phyloP scores from a whole-genome alignment of 2,888 invertebrate genomes.

The Rhorus exstirpatorius region DNA sequence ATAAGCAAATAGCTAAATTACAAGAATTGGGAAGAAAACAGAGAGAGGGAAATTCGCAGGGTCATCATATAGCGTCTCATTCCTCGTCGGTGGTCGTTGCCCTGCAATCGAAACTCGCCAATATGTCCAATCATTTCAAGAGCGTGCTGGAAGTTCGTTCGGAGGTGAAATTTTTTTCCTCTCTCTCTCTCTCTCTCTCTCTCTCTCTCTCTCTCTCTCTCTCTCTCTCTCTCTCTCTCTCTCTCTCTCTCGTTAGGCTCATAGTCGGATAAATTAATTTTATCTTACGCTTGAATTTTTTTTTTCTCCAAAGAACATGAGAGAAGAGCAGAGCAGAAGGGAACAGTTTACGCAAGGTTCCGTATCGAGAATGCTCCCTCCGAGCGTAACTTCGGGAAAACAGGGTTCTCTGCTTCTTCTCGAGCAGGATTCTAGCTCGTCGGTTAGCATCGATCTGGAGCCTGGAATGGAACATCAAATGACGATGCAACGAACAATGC shows the following conservation, averaged over 20 bases:
- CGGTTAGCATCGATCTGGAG: constrained; percentile 95
- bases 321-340: constrained; percentile 96
- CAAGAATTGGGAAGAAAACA: constrained; percentile 94
- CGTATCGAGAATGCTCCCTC: constrained; percentile 89
- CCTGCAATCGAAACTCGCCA: constrained; percentile 96
- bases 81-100: constrained; percentile 97
- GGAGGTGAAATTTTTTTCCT: constrained; percentile 89
- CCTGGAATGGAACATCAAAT: constrained; percentile 87
- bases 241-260: constrained; percentile 18
- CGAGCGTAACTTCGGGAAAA: constrained; percentile 87
- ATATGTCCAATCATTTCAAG: constrained; percentile 99
- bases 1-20: constrained; percentile 97
- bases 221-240: constrained; percentile 29
- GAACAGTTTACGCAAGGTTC: constrained; percentile 95
- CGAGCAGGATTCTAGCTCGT: constrained; percentile 81
- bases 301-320: constrained; percentile 91
- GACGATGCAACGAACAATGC: constrained; percentile 84
- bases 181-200: constrained; percentile 34
- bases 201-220: constrained; percentile 35
- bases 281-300: constrained; percentile 30
- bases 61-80: constrained; percentile 95
- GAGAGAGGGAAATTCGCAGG: constrained; percentile 87
- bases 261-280: neutral
- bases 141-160: constrained; percentile 98
- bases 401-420: constrained; percentile 85